These are phyloP conservation scores for Emydura subglobosa DNA, from an alignment of 2,113 vertebrate species.

Conservation along the genomic window DNA sequence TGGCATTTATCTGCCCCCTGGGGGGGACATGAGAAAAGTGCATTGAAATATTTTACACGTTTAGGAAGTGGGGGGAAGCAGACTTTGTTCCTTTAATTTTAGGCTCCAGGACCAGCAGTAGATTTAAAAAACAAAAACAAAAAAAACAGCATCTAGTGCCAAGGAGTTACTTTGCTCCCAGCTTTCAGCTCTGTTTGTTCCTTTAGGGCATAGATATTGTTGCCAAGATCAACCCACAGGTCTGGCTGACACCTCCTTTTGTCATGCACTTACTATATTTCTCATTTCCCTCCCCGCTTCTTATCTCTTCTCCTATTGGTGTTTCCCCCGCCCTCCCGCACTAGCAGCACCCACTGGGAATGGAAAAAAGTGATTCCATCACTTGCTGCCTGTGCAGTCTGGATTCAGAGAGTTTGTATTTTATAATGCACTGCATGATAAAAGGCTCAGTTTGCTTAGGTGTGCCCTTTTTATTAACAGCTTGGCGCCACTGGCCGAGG, in stretches of 20 bases:
- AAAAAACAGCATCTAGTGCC: neutral
- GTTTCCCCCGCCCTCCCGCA: neutral
- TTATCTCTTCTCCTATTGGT: neutral
- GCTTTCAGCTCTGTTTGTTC: neutral
- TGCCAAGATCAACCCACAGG: neutral
- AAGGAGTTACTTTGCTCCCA: neutral
- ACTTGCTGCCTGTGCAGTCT: neutral
- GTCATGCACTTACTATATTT: fast-evolving
- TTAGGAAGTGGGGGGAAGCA: neutral
- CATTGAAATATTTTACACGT: neutral
- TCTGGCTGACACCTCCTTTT: constrained; percentile 4
- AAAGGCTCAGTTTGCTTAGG: neutral
- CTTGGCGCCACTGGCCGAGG: neutral
- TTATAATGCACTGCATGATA: neutral
- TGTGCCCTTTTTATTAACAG: neutral
- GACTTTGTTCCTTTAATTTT: constrained; percentile 57
- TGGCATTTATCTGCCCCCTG: neutral
- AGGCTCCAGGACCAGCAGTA: neutral
- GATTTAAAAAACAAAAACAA: constrained; percentile 28
- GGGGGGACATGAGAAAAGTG: neutral
- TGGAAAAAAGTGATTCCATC: fast-evolving
- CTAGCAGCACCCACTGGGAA: neutral
- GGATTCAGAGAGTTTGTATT: neutral
- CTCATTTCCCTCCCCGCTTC: neutral
- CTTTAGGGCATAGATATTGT: fast-evolving